Conservation (phyloP, 2,888 invertebrate genomes). For the Tenodera sinensis region DNA sequence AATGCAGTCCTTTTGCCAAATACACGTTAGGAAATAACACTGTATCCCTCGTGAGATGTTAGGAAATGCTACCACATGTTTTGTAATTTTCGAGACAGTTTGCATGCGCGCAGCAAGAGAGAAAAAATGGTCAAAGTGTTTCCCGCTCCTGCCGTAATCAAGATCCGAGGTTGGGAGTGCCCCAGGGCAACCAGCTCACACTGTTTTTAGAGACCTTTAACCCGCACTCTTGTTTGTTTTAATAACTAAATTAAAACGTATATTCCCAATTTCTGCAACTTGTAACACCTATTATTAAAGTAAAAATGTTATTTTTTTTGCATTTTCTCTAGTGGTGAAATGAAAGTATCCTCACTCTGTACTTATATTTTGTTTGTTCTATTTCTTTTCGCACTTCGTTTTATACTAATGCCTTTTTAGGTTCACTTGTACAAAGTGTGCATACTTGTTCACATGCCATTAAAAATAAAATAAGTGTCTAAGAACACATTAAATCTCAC, state of each 20-base stretch:
- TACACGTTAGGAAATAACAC: not conserved
- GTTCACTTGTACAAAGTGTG: no score
- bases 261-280: not conserved
- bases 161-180: not conserved
- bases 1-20: not conserved
- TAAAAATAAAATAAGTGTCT: no score
- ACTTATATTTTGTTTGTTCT: not conserved
- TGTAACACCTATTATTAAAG: not conserved
- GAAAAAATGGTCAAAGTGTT: not conserved
- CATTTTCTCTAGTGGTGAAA: not conserved
- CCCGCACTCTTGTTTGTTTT: not conserved
- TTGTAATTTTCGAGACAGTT: not conserved
- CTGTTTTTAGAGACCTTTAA: not conserved
- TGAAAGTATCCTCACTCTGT: not conserved
- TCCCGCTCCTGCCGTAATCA: not conserved
- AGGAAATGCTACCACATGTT: not conserved
- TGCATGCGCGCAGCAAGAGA: not conserved
- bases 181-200: not conserved
- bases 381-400: not conserved
- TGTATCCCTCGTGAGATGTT: not conserved
- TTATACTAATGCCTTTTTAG: not conserved
- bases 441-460: no score
- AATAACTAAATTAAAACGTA: not conserved
- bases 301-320: not conserved
- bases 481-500: no score